Evolutionary conservation across 2,113 vertebrate species (phyloP).

Genomic region (Raphicerus campestris): DNA sequence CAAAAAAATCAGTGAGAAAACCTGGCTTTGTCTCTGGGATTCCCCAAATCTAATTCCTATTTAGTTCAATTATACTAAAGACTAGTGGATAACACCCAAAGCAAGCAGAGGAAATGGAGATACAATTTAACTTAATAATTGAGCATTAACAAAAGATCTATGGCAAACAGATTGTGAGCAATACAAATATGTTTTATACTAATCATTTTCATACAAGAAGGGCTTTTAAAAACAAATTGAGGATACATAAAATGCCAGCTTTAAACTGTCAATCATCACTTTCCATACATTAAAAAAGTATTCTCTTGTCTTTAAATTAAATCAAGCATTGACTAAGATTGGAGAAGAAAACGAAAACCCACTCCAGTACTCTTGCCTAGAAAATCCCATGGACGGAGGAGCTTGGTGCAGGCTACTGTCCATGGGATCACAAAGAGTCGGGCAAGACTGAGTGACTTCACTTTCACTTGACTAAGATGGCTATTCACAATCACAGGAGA

Average conservation of each 20-base stretch:
- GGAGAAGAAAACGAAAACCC: no score
- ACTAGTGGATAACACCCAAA: neutral
- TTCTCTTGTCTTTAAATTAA: neutral
- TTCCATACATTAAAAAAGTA: neutral
- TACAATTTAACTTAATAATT: neutral
- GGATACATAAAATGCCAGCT: neutral
- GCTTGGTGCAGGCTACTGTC: no score
- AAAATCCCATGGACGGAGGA: no score
- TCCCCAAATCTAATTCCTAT: neutral
- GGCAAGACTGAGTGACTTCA: no score
- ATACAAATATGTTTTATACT: neutral
- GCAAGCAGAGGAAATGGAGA: neutral
- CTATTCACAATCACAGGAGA: neutral
- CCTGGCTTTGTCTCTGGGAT: neutral
- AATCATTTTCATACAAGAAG: neutral
- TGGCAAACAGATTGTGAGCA: neutral
- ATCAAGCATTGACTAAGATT: neutral
- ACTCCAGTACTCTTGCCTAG: no score
- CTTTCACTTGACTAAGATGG: neutral
- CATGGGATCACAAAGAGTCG: no score
- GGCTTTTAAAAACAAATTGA: neutral
- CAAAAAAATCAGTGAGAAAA: neutral
- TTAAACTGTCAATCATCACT: slow-evolving; percentile 5
- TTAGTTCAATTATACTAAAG: neutral
- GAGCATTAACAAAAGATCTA: neutral